phyloP scores from a whole-genome alignment of 1,140 invertebrate species.

The Danaus melanippus region DNA sequence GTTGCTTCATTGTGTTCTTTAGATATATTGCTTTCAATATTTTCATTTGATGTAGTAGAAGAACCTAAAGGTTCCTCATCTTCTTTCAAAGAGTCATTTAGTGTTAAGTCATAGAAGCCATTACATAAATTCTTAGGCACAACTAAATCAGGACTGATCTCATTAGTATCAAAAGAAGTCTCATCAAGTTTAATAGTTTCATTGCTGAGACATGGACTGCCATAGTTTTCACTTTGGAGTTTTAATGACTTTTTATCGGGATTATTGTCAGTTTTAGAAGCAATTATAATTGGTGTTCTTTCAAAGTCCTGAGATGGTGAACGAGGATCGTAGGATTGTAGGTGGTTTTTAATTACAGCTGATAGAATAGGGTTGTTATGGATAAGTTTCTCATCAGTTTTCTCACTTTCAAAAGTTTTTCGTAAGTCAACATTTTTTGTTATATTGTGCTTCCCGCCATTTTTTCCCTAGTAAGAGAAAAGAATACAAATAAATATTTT shows the following conservation, averaged over 20 bases:
- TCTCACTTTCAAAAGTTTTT: conserved; percentile 55
- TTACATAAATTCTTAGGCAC: conserved; percentile 57
- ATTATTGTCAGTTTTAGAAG: conserved; percentile 32
- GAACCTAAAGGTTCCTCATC: conserved; percentile 51
- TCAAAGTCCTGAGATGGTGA: conserved; percentile 64
- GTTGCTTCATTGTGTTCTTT: conserved; percentile 30
- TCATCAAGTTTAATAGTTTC: conserved; percentile 31
- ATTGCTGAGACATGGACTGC: conserved; percentile 41
- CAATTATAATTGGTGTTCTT: conserved; percentile 55
- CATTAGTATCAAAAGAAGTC: conserved; percentile 29
- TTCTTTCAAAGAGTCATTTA: conserved; percentile 52
- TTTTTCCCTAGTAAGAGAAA: conserved; percentile 38
- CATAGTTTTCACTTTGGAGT: conserved; percentile 33
- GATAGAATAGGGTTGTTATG: conserved; percentile 63
- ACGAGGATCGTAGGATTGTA: conserved; percentile 61
- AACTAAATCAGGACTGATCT: conserved; percentile 39
- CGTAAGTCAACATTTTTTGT: conserved; percentile 62
- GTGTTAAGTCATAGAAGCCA: conserved; percentile 47
- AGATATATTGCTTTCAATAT: conserved; percentile 48
- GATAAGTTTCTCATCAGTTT: conserved; percentile 52
- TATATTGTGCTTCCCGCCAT: conserved; percentile 56
- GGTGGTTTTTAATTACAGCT: conserved; percentile 64
- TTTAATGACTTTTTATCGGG: conserved; percentile 28
- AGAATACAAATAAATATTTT: conserved; percentile 2
- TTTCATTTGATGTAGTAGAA: conserved; percentile 57